Base-by-base conservation (phyloP, 2,888 invertebrate genomes). In the Macaria notata region DNA sequence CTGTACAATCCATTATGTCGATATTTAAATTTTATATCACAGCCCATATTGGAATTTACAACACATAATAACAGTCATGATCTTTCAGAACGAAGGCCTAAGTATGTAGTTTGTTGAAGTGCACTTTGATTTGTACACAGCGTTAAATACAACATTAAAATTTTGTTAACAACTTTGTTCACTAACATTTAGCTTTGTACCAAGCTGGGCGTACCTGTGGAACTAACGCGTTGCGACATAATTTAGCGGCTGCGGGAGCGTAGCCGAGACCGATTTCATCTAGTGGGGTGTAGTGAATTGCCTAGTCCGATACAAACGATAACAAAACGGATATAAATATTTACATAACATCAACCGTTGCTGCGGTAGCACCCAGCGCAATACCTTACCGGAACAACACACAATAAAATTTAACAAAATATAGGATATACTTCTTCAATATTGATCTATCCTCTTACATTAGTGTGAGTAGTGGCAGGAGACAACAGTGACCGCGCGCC, bases 31-130 rank as follows among this genome's bases (percentile, higher is more conserved):
- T 86, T 88, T 93, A 93, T 94, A 94, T 95, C 95, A 95, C 95
- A 95, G 95, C 95, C 95, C 94, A 93, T 93, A 75, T 94, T 94
- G 94, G 94, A 95, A 94, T 94, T 94, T 94, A 90, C 86, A 89
- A 90, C 88, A 88, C 83, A 88, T 88, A 86, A 86, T 84, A 88
- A 86, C 81, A 50, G 49, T 50, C 44, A 84, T 79, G 81, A 80
- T 86, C 83, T 87, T 86, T 84, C 70, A 83, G 79, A 88, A 86
- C 81, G 81, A 87, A 87, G 87, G 84, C 86, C 81, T 85, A 84
- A 82, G 78, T 84, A 79, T 78, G 76, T 80, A 79, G 81, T 83
- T 78, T 78, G 79, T 78, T 83, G 88, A 91, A 91, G 91, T 91
- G 91, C 90, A 91, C 90, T 91, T 91, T 83, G 72, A 86, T 91